Base-by-base conservation (phyloP, 2,888 invertebrate species). In the Maniola hyperantus region DNA sequence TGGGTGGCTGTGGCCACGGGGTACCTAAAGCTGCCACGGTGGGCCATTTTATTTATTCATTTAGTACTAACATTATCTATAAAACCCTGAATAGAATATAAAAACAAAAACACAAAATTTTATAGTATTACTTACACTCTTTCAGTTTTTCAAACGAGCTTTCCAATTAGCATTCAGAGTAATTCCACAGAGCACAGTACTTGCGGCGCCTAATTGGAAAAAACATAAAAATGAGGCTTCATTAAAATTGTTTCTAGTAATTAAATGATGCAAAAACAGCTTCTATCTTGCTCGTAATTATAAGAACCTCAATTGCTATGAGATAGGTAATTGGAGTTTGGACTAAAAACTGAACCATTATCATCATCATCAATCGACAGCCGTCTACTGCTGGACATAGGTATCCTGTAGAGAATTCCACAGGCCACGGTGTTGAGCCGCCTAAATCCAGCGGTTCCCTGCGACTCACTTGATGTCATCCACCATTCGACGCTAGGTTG, bases 121-220 rank as follows among this genome's bases (percentile, higher is more conserved):
- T 59, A 46, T 26, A 34, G 59, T 46, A 15, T 10, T 10, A 18
- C 44, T 33, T 33, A 44, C 15, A 15, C 46, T 15, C 48, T 34
- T 48, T 48, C 59, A 59, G 33, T 46, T 48, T 59, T 59, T 34
- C 59, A 33, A 51, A 61, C 36, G 50, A 61, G 61, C 50, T 61
- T 61, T 51, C 39, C 51, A 51, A 61, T 61, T 61, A 61, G 61
- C 61, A 61, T 50, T 50, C 34, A n/a, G 20, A 51, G 50, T 20
- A 48, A 36, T 51, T 11, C 48, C 7, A 34, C n/a, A 51, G 48
- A 39, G 36, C 36, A 61, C 34, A 50, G 36, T 51, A 50, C 39
- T 57, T 20, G 60, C 26, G 13, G 51, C 11, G 59, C 5, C 48
- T 59, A 59, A 46, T 48, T 48, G 46, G 42, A 48, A 48, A 58